Base-by-base conservation (phyloP, 2,113 vertebrate species). In the Phalacrocorax aristotelis region DNA sequence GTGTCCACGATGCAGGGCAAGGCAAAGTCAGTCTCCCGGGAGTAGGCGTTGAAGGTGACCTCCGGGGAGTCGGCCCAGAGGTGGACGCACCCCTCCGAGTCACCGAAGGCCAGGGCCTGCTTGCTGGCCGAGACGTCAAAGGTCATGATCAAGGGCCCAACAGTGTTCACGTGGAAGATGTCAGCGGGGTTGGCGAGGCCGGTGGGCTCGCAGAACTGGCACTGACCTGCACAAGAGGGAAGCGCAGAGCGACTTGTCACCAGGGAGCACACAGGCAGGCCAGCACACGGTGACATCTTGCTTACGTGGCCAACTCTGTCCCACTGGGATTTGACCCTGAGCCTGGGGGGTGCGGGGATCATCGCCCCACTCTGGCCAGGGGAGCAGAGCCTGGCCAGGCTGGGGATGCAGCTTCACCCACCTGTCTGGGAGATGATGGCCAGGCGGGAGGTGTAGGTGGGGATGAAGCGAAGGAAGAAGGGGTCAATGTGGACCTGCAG, bases 401-500 rank as follows among this genome's bases (percentile, higher is more conserved):
- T 1, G 22, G 36, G 62, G 18, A 9, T 0, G 3, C 13, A 2
- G 72, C 71, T 16, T 13, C 69, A 6, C 96, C 10, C 93, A 99
- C 99, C 99, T 82, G 99, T 99, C 98, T 99, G 99, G 15, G 99
- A 99, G 98, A 99, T 99, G 97, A 99, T 99, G 70, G 99, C 99
- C 90, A 99, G 98, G 16, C 99, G 99, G 49, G 99, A 99, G 3
- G 99, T 99, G 90, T 99, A 99, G 12, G 99, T 99, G 61, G 99
- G 99, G 96, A 99, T 99, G 97, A 99, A 99, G 92, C 99, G 99
- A 17, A 99, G 96, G 96, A 99, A 99, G 91, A 99, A 98, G 23
- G 99, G 99, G 95, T 99, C 99, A 92, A 99, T 98, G 7, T 99
- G 99, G 38, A 99, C 99, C 96, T 99, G 99, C 61, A 99, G 98